Conservation (phyloP, 2,113 vertebrate genomes). For the Poeciliopsis prolifica region DNA sequence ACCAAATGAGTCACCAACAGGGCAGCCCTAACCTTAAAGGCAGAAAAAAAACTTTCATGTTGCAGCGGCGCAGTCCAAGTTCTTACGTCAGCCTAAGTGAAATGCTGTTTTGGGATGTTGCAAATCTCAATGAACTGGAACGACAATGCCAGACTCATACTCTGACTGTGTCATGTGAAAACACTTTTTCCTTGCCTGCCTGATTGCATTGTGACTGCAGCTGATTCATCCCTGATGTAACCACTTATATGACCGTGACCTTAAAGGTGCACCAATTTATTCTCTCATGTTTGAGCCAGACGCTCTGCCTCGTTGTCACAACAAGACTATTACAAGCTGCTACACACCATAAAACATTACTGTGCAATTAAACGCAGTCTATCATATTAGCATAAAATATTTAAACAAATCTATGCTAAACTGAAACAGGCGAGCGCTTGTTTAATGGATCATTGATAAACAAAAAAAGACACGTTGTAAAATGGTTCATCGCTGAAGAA, state of each 20-base stretch:
- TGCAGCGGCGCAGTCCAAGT: not conserved
- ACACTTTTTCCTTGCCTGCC: not conserved
- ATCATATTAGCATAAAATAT: conserved; percentile 39
- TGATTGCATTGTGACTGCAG: not conserved
- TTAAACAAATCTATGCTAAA: conserved; percentile 2
- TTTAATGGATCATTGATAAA: conserved; percentile 2
- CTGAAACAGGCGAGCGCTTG: conserved; percentile 11
- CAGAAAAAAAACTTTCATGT: not conserved
- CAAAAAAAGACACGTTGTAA: conserved; percentile 33
- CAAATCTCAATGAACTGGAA: not conserved
- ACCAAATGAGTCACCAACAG: no score
- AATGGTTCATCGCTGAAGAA: conserved; percentile 23
- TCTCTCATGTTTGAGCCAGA: conserved; percentile 36
- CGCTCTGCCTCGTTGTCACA: conserved; percentile 21
- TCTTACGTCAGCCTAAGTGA: not conserved
- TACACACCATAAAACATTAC: conserved; percentile 37
- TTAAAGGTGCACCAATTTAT: conserved; percentile 19
- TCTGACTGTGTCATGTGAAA: not conserved
- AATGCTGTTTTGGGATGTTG: not conserved
- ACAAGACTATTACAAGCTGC: conserved; percentile 41
- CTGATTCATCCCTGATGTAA: conserved; percentile 10
- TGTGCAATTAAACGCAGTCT: conserved; percentile 36
- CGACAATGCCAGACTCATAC: not conserved
- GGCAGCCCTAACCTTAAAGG: no score
- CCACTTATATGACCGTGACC: conserved; percentile 9